Evolutionary conservation across 2,888 invertebrate genomes (phyloP).

Genomic region (Carabus problematicus): DNA sequence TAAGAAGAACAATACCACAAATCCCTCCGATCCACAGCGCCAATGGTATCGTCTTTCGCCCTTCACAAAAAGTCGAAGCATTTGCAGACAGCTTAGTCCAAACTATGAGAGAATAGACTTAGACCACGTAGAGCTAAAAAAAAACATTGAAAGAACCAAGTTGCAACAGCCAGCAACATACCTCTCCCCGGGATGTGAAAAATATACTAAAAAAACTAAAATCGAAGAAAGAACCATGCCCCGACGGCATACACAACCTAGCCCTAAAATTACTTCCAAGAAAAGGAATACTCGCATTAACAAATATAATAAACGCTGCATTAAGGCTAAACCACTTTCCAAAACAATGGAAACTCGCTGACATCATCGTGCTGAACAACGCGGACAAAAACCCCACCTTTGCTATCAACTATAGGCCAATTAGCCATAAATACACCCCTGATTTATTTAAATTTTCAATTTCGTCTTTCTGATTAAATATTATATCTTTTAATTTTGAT

Average conservation of each 20-base stretch:
- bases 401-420: too few species aligned
- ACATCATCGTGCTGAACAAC: too few species aligned
- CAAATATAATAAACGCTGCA: conserved; percentile 3
- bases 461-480: too few species aligned
- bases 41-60: neutral
- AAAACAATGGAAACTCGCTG: neutral
- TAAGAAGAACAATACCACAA: too few species aligned
- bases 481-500: too few species aligned
- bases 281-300: neutral
- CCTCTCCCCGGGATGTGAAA: neutral
- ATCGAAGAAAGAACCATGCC: conserved; percentile 9
- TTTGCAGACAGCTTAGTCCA: neutral
- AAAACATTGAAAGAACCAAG: too few species aligned
- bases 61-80: neutral
- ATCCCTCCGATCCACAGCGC: neutral
- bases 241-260: neutral
- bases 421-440: too few species aligned
- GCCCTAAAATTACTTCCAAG: neutral
- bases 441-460: too few species aligned
- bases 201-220: neutral
- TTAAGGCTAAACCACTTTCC: neutral
- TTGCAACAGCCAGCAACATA: too few species aligned
- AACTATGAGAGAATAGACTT: neutral
- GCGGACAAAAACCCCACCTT: too few species aligned
- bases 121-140: too few species aligned